Conservation (phyloP, 2,888 invertebrate species). For the Sesia bembeciformis region DNA sequence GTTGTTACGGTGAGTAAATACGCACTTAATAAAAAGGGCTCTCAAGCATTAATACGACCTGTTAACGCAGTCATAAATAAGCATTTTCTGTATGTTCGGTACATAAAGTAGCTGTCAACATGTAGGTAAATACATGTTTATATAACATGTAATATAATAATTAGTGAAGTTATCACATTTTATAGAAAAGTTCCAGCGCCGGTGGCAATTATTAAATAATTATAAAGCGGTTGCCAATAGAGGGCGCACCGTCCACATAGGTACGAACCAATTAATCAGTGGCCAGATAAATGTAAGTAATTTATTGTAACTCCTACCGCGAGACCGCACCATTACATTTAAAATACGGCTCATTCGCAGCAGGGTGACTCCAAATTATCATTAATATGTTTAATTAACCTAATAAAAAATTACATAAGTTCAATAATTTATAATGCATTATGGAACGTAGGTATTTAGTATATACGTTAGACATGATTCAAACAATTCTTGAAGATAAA, state of each 20-base stretch:
- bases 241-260: conserved; percentile 25
- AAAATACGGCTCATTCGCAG: conserved; percentile 54
- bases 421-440: too few relatives aligned
- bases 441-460: too few relatives aligned
- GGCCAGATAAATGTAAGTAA: conserved; percentile 57
- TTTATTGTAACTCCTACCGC: conserved; percentile 51
- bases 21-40: not conserved
- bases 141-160: too few relatives aligned
- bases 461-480: too few relatives aligned
- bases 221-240: not conserved
- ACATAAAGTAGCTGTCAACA: too few relatives aligned
- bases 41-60: conserved; percentile 9
- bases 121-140: too few relatives aligned
- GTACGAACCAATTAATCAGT: conserved; percentile 49
- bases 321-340: conserved; percentile 52
- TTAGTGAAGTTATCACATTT: too few relatives aligned
- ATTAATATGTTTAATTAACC: too few relatives aligned
- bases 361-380: not conserved
- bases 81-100: not conserved
- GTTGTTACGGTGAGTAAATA: conserved; percentile 4
- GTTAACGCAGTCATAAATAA: conserved; percentile 31
- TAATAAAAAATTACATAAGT: too few relatives aligned
- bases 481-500: too few relatives aligned
- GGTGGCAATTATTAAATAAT: not conserved
- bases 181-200: too few relatives aligned